phyloP scores from a whole-genome alignment of 1,140 invertebrate genomes.

The Penaeus japonicus region DNA sequence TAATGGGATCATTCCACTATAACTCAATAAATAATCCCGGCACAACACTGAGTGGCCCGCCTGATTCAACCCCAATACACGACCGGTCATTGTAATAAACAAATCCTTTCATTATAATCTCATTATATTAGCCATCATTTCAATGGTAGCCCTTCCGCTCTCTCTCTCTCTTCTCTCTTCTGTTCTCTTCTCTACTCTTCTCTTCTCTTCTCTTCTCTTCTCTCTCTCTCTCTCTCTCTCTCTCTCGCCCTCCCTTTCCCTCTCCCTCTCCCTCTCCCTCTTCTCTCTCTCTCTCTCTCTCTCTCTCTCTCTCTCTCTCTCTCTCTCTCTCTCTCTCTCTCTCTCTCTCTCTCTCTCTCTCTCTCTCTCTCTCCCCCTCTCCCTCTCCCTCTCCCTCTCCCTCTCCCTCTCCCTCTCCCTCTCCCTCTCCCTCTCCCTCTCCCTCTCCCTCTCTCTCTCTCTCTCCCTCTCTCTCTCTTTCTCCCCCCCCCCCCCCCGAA shows the following conservation, averaged over 20 bases:
- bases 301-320: constrained; percentile 30
- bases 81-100: too few species aligned
- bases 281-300: constrained; percentile 2
- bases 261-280: neutral
- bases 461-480: constrained; percentile 10
- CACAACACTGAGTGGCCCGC: too few species aligned
- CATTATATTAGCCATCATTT: too few species aligned
- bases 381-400: neutral
- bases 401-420: neutral
- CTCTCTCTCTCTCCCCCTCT: neutral
- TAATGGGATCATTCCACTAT: too few species aligned
- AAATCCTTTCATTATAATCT: too few species aligned
- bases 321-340: neutral
- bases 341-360: neutral
- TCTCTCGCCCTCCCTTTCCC: neutral
- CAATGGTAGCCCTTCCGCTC: too few species aligned
- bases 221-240: constrained; percentile 8
- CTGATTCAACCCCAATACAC: too few species aligned
- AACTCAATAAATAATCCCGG: too few species aligned
- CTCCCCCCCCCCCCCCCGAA: too few species aligned
- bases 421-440: neutral
- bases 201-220: too few species aligned
- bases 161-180: neutral
- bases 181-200: neutral
- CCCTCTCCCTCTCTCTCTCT: neutral